phyloP scores from a whole-genome alignment of 2,888 invertebrate genomes.

The Enoplolaimus lenunculus region DNA sequence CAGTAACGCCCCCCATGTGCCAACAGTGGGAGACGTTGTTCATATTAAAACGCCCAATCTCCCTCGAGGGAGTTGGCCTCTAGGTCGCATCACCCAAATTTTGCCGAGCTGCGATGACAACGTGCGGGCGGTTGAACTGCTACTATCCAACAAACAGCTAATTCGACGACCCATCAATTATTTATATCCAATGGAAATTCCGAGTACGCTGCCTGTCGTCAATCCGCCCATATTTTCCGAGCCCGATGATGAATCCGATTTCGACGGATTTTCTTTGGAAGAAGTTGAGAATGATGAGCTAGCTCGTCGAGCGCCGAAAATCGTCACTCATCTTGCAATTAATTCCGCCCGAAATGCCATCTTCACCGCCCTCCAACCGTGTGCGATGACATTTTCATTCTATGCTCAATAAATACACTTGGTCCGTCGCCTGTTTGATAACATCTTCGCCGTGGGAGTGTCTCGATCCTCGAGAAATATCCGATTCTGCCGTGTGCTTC shows the following conservation, averaged over 20 bases:
- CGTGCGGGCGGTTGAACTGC: not conserved
- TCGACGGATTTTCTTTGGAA: not conserved
- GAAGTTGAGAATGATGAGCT: not conserved
- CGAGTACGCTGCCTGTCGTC: not conserved
- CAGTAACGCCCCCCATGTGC: not conserved
- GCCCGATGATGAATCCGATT: not conserved
- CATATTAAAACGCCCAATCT: not conserved
- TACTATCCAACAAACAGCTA: not conserved
- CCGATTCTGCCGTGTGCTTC: not conserved
- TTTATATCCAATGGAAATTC: constrained; percentile 17
- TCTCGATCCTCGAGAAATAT: not conserved
- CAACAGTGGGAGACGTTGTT: constrained; percentile 9
- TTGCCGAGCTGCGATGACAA: constrained; percentile 9
- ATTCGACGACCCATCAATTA: not conserved
- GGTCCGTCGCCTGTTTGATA: too few relatives aligned
- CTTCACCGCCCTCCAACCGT: not conserved
- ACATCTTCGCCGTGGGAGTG: not conserved
- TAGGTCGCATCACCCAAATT: constrained; percentile 3
- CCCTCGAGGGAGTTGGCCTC: not conserved
- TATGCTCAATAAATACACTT: too few relatives aligned
- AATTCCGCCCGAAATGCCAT: not conserved
- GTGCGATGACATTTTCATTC: not conserved
- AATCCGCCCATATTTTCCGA: too few relatives aligned
- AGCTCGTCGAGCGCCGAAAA: not conserved
- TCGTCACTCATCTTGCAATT: not conserved